phyloP scores from a whole-genome alignment of 2,113 vertebrate genomes.

The Hemibagrus wyckioides region DNA sequence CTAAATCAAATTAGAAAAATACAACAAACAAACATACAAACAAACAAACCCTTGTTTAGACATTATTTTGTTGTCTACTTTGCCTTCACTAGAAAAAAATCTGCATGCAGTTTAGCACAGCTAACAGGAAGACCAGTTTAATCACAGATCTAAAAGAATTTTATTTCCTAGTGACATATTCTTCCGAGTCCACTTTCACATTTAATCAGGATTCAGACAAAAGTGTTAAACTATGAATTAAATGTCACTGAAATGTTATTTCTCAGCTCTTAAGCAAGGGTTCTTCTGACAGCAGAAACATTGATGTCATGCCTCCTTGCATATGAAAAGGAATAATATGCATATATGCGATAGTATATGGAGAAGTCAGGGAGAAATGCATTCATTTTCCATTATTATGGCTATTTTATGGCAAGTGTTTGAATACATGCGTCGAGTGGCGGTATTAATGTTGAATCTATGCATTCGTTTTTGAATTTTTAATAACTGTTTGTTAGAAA shows the following conservation, averaged over 20 bases:
- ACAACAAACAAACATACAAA: too few relatives aligned
- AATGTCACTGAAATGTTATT: conserved; percentile 55
- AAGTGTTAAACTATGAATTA: conserved; percentile 39
- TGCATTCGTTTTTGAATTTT: background rate
- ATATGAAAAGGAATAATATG: conserved; percentile 21
- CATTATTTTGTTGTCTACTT: background rate
- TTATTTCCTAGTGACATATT: conserved; percentile 31
- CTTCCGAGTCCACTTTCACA: conserved; percentile 34
- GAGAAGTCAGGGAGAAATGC: background rate
- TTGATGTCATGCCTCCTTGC: conserved; percentile 20
- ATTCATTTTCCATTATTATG: background rate
- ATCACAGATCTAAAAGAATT: background rate
- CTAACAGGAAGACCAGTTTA: background rate
- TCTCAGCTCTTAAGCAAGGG: conserved; percentile 36
- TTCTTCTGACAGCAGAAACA: conserved; percentile 30
- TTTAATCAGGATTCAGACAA: conserved; percentile 46
- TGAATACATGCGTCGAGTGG: background rate
- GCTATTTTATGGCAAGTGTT: background rate
- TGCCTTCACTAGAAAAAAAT: background rate
- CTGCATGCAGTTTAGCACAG: background rate
- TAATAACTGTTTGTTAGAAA: background rate
- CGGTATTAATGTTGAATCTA: background rate
- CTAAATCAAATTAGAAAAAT: background rate
- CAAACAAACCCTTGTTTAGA: background rate
- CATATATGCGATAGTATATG: conserved; percentile 13